A percentile compares a stretch with the other conserved stretches of the same genome.
Conservation (phyloP, 2,888 invertebrate genomes). For the Agonum fuliginosum region DNA sequence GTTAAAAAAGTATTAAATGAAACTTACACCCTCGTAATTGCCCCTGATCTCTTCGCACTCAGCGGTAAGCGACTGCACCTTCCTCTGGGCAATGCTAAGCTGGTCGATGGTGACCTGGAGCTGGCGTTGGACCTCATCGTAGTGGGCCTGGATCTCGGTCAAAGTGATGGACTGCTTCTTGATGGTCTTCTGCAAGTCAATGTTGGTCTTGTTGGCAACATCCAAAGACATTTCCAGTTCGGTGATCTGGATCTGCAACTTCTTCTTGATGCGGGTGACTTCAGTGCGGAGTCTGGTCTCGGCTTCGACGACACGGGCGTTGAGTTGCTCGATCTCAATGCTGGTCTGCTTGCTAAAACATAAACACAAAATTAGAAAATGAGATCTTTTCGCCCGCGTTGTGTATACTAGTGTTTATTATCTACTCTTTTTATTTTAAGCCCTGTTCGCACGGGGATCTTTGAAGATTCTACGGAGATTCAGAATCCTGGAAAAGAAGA, state of each 20-base stretch:
- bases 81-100: slow-evolving; percentile 91
- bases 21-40: slow-evolving; percentile 86
- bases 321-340: slow-evolving; percentile 98
- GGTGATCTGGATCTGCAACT: slow-evolving; percentile 97
- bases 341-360: slow-evolving; percentile 92
- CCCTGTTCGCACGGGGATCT: no score
- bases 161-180: slow-evolving; percentile 96
- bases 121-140: slow-evolving; percentile 97
- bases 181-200: slow-evolving; percentile 97
- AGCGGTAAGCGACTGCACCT: slow-evolving; percentile 91
- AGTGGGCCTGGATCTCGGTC: slow-evolving; percentile 94
- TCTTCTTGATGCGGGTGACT: slow-evolving; percentile 98
- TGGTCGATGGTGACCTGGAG: slow-evolving; percentile 96
- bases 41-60: slow-evolving; percentile 97
- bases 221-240: slow-evolving; percentile 97
- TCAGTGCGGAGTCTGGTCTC: slow-evolving; percentile 97
- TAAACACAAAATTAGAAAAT: slow-evolving; percentile 9
- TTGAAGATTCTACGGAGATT: no score
- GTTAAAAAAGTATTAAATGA: not conserved
- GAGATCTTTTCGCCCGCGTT: no score
- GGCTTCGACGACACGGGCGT: slow-evolving; percentile 95
- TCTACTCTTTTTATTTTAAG: no score
- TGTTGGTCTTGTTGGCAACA: slow-evolving; percentile 98
- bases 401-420: no score
- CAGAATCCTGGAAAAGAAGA: no score